Base-by-base conservation (phyloP, 2,797 vertebrate species). In the Erithacus rubecula region DNA sequence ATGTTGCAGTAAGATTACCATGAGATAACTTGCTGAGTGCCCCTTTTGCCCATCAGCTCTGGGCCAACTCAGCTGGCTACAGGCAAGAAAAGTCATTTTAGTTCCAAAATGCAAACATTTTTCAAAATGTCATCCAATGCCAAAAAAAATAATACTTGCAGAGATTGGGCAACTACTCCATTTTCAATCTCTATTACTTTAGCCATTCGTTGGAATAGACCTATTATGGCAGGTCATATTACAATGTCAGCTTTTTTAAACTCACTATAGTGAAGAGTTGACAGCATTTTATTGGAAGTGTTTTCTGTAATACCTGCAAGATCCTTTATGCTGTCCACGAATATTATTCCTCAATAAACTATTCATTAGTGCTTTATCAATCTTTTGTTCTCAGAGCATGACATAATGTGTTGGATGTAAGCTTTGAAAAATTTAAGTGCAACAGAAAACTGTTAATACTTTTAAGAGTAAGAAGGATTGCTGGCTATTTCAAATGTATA, bases 61-160 rank as follows among this genome's bases (percentile, higher is more conserved):
- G 36, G 67, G 58, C 79, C 83, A 91, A 49, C 23, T 77, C 60
- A 21, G 23, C n/a, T 71, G 60, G 53, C 86, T 83, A 34, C 70
- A 71, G 88, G 90, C 88, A 95, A 92, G 78, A 87, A 83, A 94
- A 93, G 29, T 58, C 4, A 95, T 93, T 94, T 94, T 79, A 32
- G 36, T 87, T 90, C 52, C 82, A 89, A 96, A 93, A 96, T 89
- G 49, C 82, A 95, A 93, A 78, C 72, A 86, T 96, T 95, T 89
- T 94, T 96, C 92, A 88, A 70, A 74, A 87, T 91, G 83, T 85
- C 77, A 60, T 76, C 52, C 24, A 32, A 49, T 83, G 72, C 83
- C 52, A 74, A 58, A 84, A 90, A 75, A 55, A 37, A 37, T 1
- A 76, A 53, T 55, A 89, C 74, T 92, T 80, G 8, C 41, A 69